phyloP scores from a whole-genome alignment of 2,888 invertebrate genomes.

The Andricus curvator region DNA sequence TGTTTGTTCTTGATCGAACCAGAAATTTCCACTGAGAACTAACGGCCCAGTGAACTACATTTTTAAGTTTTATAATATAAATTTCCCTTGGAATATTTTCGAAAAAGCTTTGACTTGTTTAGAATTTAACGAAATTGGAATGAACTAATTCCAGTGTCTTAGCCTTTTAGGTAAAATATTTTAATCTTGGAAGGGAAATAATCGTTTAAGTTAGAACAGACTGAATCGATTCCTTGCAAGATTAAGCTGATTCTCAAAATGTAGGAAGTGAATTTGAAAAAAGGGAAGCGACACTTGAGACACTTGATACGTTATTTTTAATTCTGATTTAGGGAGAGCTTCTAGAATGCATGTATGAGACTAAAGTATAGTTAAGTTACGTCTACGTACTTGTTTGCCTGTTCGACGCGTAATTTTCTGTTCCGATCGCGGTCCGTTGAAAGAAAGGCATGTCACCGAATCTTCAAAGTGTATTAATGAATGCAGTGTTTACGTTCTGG shows the following conservation, averaged over 20 bases:
- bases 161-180: background rate
- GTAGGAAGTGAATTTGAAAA: background rate
- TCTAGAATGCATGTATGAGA: background rate
- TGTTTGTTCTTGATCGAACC: background rate
- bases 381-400: conserved; percentile 45
- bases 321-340: background rate
- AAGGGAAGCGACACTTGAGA: background rate
- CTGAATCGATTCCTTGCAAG: background rate
- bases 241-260: background rate
- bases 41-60: background rate
- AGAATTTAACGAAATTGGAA: too few relatives aligned
- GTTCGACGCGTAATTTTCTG: conserved; percentile 33
- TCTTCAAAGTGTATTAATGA: conserved; percentile 19
- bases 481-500: conserved; percentile 32
- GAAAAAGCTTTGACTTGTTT: too few relatives aligned
- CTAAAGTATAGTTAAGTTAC: conserved; percentile 6
- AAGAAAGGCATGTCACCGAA: background rate
- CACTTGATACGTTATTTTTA: background rate
- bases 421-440: background rate
- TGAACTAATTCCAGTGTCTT: background rate
- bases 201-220: background rate
- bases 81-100: too few relatives aligned
- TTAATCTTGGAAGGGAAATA: background rate
- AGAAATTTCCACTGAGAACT: background rate
- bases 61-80: background rate